Evolutionary conservation across 2,113 vertebrate genomes (phyloP).

Genomic region (Clarias magur): DNA sequence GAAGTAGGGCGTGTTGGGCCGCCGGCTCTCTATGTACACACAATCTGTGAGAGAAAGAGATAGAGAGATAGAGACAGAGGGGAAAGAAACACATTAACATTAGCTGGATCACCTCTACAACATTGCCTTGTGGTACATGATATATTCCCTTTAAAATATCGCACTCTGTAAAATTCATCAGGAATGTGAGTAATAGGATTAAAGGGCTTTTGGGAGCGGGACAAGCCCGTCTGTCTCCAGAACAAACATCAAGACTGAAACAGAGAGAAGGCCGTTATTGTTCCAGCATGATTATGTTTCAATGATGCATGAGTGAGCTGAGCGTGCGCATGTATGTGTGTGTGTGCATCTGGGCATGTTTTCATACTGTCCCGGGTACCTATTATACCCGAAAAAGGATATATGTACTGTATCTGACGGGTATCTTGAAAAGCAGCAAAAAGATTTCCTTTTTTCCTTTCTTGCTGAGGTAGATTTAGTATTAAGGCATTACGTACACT

Average conservation of each 20-base stretch:
- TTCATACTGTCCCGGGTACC: neutral
- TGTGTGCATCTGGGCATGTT: neutral
- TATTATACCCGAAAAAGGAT: neutral
- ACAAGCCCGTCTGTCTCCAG: constrained; percentile 72
- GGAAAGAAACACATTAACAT: constrained; percentile 4
- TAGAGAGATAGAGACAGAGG: constrained; percentile 56
- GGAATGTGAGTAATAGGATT: constrained; percentile 80
- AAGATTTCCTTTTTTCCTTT: neutral
- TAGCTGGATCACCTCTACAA: constrained; percentile 22
- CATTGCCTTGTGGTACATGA: constrained; percentile 9
- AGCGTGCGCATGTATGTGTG: neutral
- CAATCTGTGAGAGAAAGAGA: constrained; percentile 84
- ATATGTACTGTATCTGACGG: neutral
- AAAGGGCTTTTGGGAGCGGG: constrained; percentile 70
- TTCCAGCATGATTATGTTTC: constrained; percentile 72
- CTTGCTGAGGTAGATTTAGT: no score
- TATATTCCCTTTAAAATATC: constrained; percentile 58
- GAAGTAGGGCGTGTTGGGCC: constrained; percentile 98
- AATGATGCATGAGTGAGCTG: constrained; percentile 30
- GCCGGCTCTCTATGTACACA: constrained; percentile 97
- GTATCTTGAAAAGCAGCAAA: neutral
- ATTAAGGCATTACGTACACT: neutral
- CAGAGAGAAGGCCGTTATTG: constrained; percentile 72
- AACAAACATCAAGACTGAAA: constrained; percentile 72
- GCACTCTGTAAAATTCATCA: constrained; percentile 73